These are phyloP conservation scores for Strigamia maritima DNA, from an alignment of 2,888 invertebrate species.

Conservation along the genomic window DNA sequence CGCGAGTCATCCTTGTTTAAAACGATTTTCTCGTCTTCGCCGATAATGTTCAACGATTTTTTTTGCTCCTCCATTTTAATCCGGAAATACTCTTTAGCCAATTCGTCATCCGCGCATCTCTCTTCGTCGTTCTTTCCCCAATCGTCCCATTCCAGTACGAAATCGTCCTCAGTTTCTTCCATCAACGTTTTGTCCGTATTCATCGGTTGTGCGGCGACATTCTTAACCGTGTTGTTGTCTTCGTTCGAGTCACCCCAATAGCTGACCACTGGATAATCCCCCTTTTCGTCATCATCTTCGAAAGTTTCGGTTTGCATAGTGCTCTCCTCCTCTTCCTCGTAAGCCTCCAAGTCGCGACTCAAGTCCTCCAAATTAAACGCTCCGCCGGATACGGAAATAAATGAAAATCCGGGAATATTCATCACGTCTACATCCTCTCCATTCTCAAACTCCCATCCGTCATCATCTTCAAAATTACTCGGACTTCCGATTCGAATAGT, in stretches of 20 bases:
- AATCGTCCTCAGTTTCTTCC: constrained; percentile 48
- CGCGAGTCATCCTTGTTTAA: neutral
- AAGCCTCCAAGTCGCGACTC: constrained; percentile 45
- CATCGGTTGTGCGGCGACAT: neutral
- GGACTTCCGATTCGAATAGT: constrained; percentile 46
- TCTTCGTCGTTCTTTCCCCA: constrained; percentile 45
- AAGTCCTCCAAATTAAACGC: constrained; percentile 46
- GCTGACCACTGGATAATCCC: constrained; percentile 52
- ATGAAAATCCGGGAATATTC: constrained; percentile 44
- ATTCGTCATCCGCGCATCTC: constrained; percentile 45
- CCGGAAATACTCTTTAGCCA: constrained; percentile 44
- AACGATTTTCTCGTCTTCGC: constrained; percentile 47
- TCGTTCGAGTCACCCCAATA: constrained; percentile 13
- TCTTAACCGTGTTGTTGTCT: constrained; percentile 48
- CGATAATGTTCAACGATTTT: constrained; percentile 50
- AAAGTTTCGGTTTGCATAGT: constrained; percentile 37
- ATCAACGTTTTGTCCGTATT: neutral
- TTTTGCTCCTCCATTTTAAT: constrained; percentile 52
- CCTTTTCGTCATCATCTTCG: constrained; percentile 49
- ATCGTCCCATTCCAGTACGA: constrained; percentile 45
- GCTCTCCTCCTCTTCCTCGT: constrained; percentile 45
- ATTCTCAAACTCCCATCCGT: constrained; percentile 45
- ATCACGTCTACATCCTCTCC: constrained; percentile 41
- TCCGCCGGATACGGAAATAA: constrained; percentile 44
- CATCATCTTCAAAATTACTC: constrained; percentile 47